Conservation (phyloP, 2,888 invertebrate species). For the Drosophila multiciliata region DNA sequence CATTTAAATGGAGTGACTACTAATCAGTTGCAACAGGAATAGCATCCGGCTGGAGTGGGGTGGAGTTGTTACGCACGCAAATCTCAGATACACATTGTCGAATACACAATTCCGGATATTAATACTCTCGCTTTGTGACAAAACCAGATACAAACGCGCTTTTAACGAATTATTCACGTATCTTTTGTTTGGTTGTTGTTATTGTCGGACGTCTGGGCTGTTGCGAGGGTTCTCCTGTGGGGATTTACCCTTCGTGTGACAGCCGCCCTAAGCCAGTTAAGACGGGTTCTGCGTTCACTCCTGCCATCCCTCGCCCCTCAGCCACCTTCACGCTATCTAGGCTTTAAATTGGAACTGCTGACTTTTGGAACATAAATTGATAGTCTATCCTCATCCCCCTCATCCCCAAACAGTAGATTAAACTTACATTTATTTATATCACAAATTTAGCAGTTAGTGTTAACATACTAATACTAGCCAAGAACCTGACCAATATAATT, state of each 20-base stretch:
- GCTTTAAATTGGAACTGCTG: conserved; percentile 13
- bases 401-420: not conserved
- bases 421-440: not conserved
- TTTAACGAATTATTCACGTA: conserved; percentile 4
- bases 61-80: conserved; percentile 1
- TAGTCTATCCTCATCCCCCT: conserved; percentile 9
- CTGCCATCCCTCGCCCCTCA: not conserved
- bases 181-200: conserved; percentile 2
- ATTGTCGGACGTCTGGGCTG: not conserved
- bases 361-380: conserved; percentile 15
- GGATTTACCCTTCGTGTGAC: conserved; percentile 36
- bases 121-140: not conserved
- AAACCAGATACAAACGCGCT: conserved; percentile 10
- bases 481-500: not conserved
- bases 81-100: conserved; percentile 16
- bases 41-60: not conserved
- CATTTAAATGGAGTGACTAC: conserved; percentile 73
- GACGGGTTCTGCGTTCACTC: conserved; percentile 14
- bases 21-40: conserved; percentile 59
- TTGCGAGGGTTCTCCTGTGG: conserved; percentile 6
- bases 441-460: not conserved
- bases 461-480: not conserved
- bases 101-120: not conserved
- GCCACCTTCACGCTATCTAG: not conserved
- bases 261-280: conserved; percentile 52